Conservation (phyloP, 2,797 vertebrate species). For the Sebastiscus tertius region DNA sequence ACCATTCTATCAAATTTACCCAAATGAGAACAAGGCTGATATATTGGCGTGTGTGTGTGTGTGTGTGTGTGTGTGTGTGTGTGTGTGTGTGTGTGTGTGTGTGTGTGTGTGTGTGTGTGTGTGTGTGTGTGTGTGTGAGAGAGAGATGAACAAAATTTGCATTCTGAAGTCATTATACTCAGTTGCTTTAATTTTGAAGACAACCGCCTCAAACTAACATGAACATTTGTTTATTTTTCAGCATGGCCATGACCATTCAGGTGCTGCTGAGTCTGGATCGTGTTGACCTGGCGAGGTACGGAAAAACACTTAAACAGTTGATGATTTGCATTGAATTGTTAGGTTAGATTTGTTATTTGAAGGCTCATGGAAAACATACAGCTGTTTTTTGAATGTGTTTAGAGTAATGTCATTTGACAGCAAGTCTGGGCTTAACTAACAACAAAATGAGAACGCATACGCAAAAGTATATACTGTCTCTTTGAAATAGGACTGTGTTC, state of each 20-base stretch:
- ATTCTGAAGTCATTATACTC: too few relatives aligned
- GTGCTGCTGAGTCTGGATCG: conserved; percentile 93
- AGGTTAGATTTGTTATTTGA: not conserved
- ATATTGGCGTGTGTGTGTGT: too few relatives aligned
- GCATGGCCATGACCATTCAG: conserved; percentile 94
- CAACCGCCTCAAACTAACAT: not conserved
- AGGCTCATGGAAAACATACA: not conserved
- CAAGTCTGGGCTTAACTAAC: not conserved
- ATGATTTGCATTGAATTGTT: not conserved
- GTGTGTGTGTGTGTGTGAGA: too few relatives aligned
- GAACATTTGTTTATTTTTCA: conserved; percentile 60
- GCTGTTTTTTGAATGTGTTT: not conserved
- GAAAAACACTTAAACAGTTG: not conserved
- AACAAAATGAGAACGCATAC: not conserved
- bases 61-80: too few relatives aligned
- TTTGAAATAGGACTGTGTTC: not conserved
- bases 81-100: too few relatives aligned
- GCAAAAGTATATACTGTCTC: not conserved
- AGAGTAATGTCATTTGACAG: not conserved
- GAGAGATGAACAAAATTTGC: too few relatives aligned
- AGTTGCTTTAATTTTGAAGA: not conserved
- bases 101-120: too few relatives aligned
- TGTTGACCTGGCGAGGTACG: conserved; percentile 93
- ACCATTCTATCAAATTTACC: too few relatives aligned
- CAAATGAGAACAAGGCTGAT: too few relatives aligned